These are phyloP conservation scores for Lasius platythorax DNA, from an alignment of 2,888 invertebrate species.

Conservation along the genomic window DNA sequence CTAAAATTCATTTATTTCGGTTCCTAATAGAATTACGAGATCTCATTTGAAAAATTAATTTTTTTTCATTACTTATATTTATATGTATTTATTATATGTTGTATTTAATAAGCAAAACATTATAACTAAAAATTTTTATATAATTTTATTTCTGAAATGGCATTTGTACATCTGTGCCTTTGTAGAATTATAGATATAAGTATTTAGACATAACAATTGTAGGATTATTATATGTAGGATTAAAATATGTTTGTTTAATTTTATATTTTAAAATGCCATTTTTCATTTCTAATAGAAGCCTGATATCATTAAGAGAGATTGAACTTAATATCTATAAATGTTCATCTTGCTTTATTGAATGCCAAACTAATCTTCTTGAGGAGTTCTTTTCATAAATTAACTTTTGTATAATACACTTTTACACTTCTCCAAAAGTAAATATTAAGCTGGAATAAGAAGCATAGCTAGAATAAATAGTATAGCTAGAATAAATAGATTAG, in stretches of 20 bases:
- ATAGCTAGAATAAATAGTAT: background rate
- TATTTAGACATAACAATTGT: constrained; percentile 11
- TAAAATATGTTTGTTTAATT: too few species aligned
- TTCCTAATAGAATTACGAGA: constrained; percentile 57
- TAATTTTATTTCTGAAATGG: background rate
- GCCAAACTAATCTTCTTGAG: background rate
- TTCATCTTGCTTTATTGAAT: background rate
- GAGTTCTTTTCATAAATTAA: background rate
- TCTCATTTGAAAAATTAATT: constrained; percentile 35
- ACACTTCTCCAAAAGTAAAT: background rate
- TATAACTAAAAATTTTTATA: constrained; percentile 5
- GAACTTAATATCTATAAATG: background rate
- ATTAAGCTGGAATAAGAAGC: background rate
- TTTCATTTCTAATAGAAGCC: too few species aligned
- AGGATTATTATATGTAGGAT: background rate
- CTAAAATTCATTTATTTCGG: constrained; percentile 62
- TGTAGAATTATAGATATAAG: background rate
- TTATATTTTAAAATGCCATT: too few species aligned
- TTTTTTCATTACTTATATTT: background rate
- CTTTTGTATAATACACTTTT: background rate
- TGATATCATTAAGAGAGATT: too few species aligned
- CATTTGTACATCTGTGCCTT: background rate
- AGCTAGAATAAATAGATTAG: background rate
- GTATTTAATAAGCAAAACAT: background rate
- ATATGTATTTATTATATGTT: constrained; percentile 19